Percentiles rank a stretch among this genome's conserved stretches.
These are phyloP conservation scores for Uria lomvia DNA, from an alignment of 2,113 vertebrate species.

Conservation along the genomic window DNA sequence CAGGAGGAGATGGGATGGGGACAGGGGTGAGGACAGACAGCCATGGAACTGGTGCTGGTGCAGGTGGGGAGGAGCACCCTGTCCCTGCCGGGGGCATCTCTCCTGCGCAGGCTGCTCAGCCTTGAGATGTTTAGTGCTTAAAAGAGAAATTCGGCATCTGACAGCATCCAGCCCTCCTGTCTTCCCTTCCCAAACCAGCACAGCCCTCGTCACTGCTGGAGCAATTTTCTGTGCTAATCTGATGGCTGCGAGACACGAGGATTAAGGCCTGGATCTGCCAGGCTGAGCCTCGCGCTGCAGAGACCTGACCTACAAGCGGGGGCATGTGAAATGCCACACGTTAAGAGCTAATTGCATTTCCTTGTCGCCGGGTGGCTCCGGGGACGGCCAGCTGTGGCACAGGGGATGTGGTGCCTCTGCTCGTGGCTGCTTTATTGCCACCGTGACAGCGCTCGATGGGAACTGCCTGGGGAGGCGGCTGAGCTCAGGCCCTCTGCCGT, in stretches of 20 bases:
- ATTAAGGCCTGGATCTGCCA: not conserved
- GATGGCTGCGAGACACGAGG: fast-evolving
- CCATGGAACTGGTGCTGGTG: not conserved
- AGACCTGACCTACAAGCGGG: not conserved
- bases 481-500: fast-evolving
- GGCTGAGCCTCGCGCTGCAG: not conserved
- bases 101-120: not conserved
- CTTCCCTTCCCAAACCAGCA: not conserved
- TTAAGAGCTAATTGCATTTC: not conserved
- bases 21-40: not conserved
- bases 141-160: not conserved
- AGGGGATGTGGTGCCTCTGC: fast-evolving
- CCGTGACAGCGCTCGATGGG: fast-evolving
- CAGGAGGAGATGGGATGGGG: not conserved
- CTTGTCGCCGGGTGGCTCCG: fast-evolving
- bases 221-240: not conserved
- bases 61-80: not conserved
- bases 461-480: fast-evolving
- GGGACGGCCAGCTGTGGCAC: fast-evolving
- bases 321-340: fast-evolving
- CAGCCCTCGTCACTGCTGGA: not conserved
- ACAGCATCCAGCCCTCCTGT: not conserved
- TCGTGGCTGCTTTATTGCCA: not conserved
- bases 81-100: not conserved
- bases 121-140: not conserved